Percentiles rank a stretch among this genome's conserved stretches.
These are phyloP conservation scores for Siniperca obscura DNA, from an alignment of 2,797 vertebrate species.

Conservation along the genomic window DNA sequence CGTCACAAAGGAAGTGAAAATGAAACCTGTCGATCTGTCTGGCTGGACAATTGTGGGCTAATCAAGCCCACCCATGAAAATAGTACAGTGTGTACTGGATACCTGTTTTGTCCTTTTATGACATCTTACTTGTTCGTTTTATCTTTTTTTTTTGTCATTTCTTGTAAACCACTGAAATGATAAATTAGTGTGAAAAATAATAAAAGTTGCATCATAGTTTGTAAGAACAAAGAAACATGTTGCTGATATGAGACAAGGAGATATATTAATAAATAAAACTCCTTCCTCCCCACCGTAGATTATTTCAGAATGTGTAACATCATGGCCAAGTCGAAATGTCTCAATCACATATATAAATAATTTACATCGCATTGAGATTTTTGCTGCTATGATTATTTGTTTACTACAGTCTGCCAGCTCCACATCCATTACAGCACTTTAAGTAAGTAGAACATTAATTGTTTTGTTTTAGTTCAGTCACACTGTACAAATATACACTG, in stretches of 20 bases:
- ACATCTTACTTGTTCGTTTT: neutral
- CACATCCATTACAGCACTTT: neutral
- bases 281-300: too few species aligned
- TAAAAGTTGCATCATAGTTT: neutral
- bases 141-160: neutral
- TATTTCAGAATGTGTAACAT: neutral
- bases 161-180: neutral
- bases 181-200: neutral
- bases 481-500: neutral
- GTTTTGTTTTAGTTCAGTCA: neutral
- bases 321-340: neutral
- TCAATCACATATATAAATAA: neutral
- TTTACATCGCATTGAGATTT: neutral
- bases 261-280: neutral
- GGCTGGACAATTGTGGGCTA: neutral
- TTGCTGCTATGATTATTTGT: neutral
- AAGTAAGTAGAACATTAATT: too few species aligned
- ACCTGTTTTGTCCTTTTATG: neutral
- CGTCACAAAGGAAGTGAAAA: constrained; percentile 68
- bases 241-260: neutral
- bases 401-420: neutral
- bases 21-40: constrained; percentile 36
- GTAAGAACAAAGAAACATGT: neutral
- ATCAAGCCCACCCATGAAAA: neutral
- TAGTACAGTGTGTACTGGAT: neutral